Evolutionary conservation across 2,113 vertebrate genomes (phyloP).

Genomic region (Scartelaos histophorus): DNA sequence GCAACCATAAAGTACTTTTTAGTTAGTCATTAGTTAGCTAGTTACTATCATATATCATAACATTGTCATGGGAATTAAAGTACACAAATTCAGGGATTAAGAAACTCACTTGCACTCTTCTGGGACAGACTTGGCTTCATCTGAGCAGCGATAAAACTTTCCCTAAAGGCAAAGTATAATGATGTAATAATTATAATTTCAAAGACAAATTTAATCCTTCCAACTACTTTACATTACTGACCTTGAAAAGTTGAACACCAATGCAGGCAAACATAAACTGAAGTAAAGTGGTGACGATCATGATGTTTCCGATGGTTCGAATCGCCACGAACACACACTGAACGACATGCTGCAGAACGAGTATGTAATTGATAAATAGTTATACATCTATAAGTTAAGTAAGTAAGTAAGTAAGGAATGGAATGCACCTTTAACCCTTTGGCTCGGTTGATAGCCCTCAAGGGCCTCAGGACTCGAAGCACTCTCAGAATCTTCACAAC

Average conservation of each 20-base stretch:
- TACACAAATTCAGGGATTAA: not conserved
- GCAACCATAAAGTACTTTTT: slow-evolving; percentile 1
- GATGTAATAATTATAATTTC: not conserved
- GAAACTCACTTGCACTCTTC: slow-evolving; percentile 91
- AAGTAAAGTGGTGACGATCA: slow-evolving; percentile 98
- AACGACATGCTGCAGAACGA: slow-evolving; percentile 87
- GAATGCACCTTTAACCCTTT: slow-evolving; percentile 94
- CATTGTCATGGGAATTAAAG: not conserved
- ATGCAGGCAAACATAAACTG: slow-evolving; percentile 99
- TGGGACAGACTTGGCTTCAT: slow-evolving; percentile 91
- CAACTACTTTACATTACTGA: slow-evolving; percentile 51
- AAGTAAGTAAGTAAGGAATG: not conserved
- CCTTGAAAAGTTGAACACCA: slow-evolving; percentile 98
- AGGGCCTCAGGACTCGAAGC: slow-evolving; percentile 90
- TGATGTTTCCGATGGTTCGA: slow-evolving; percentile 98
- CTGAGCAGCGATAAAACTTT: slow-evolving; percentile 96
- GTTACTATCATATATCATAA: not conserved
- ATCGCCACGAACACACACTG: slow-evolving; percentile 99
- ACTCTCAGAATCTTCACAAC: slow-evolving; percentile 99
- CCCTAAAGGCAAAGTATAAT: slow-evolving; percentile 77
- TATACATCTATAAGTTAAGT: not conserved
- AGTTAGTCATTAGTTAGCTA: not conserved
- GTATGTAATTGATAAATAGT: not conserved
- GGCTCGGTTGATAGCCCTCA: slow-evolving; percentile 97
- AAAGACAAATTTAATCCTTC: not conserved